phyloP scores from a whole-genome alignment of 1,140 invertebrate species.

The Aphis gossypii region DNA sequence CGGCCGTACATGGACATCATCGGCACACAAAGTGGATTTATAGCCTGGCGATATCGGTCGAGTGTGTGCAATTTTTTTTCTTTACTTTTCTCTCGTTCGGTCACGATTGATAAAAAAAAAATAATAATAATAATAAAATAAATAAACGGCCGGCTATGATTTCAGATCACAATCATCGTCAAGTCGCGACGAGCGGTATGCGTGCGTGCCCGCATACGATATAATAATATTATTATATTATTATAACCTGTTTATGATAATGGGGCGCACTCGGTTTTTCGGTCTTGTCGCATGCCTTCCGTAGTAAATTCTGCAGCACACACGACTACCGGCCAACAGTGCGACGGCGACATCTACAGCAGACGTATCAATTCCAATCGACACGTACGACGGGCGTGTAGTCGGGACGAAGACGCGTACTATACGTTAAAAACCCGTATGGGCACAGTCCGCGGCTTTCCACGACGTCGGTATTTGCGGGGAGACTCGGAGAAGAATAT shows the following conservation, averaged over 20 bases:
- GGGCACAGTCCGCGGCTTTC: too few relatives aligned
- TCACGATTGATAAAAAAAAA: not conserved
- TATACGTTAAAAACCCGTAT: too few relatives aligned
- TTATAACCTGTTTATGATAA: not conserved
- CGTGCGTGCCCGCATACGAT: not conserved
- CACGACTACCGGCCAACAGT: not conserved
- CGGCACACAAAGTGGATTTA: constrained; percentile 31
- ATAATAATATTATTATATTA: not conserved
- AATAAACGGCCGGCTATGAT: not conserved
- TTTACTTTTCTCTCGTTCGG: not conserved
- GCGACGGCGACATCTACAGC: not conserved
- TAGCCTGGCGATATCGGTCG: constrained; percentile 23
- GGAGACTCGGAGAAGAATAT: too few relatives aligned
- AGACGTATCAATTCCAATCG: not conserved
- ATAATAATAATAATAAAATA: constrained; percentile 14
- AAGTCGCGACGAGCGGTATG: not conserved
- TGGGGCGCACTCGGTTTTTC: not conserved
- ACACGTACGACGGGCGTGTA: not conserved
- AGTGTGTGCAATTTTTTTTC: not conserved
- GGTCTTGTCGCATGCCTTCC: not conserved
- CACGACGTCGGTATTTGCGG: too few relatives aligned
- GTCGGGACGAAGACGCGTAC: not conserved
- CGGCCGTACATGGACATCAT: constrained; percentile 49
- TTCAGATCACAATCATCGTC: constrained; percentile 5
- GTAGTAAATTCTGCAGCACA: not conserved